Evolutionary conservation across 2,888 invertebrate genomes (phyloP).

Genomic region (Metacarcinus magister): DNA sequence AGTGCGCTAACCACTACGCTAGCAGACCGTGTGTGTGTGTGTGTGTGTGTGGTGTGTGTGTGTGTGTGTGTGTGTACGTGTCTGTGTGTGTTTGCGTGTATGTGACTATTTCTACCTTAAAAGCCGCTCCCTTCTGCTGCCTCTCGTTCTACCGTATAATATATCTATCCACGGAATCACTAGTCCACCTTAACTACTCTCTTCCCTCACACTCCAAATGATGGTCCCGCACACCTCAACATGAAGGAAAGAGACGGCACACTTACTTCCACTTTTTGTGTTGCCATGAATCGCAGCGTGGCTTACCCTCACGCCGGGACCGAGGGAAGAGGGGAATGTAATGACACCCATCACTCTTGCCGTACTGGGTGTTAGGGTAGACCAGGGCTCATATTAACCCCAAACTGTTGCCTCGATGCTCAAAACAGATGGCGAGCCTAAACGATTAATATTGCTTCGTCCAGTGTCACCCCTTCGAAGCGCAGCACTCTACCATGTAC

Average conservation of each 20-base stretch:
- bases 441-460: conserved; percentile 27
- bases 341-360: conserved; percentile 20
- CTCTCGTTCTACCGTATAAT: background rate
- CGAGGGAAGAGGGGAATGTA: background rate
- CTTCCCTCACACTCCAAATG: conserved; percentile 11
- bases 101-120: background rate
- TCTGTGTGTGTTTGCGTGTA: background rate
- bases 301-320: background rate
- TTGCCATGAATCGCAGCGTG: background rate
- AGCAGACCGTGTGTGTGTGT: no score
- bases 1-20: no score
- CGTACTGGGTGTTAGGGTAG: conserved; percentile 23
- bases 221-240: background rate
- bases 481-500: background rate
- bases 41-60: no score
- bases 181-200: background rate
- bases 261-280: background rate
- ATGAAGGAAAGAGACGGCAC: background rate
- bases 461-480: background rate
- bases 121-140: background rate
- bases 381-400: conserved; percentile 16
- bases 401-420: background rate
- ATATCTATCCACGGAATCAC: background rate
- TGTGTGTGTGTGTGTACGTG: background rate
- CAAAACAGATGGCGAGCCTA: conserved; percentile 33